Base-by-base conservation (phyloP, 2,797 vertebrate species). In the Enteromius argenteus region DNA sequence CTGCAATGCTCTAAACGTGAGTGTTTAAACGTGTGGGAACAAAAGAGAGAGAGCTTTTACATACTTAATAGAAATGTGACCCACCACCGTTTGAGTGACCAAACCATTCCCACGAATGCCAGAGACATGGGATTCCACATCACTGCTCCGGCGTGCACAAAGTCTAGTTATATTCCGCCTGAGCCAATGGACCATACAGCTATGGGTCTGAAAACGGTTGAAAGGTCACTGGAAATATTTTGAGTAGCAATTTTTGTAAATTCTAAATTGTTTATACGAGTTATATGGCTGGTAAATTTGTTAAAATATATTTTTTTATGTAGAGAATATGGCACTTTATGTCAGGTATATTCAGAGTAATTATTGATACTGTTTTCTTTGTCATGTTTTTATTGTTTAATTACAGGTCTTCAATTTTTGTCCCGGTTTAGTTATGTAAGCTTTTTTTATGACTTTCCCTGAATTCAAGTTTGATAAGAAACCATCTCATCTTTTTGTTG, bases 271-370 rank as follows among this genome's bases (percentile, higher is more conserved):
- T 95, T 94, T 94, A 93, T 94, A 93, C 90, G 92, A 93, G 90
- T 91, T 92, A 93, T 92, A 81, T 49, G 73, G 62, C 68, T 85
- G 86, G 67, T 74, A 93, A 93, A 92, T 92, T 90, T 91, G 89
- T 91, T 92, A 94, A 93, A 94, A 92, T 95, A 93, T 95, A 94
- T 96, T 95, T 95, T 95, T 95, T 91, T 95, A 95, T 93, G 91
- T 93, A 92, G 91, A 93, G 93, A 88, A 86, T 84, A 89, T 94
- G 93, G 94, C 94, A 95, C 94, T 95, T 95, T 95, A 95, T 92
- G 92, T 95, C 93, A 93, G 94, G 93, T 93, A 93, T 91, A 93
- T 91, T 90, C 89, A 89, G 90, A 90, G 89, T 91, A 90, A 92
- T 92, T 91, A 90, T 87, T 90, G 91, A 84, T 91, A 89, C 90